Percentiles rank a stretch among this genome's conserved stretches.
Evolutionary conservation across 2,797 vertebrate species (phyloP).

Genomic region (Enteromius treurensis): DNA sequence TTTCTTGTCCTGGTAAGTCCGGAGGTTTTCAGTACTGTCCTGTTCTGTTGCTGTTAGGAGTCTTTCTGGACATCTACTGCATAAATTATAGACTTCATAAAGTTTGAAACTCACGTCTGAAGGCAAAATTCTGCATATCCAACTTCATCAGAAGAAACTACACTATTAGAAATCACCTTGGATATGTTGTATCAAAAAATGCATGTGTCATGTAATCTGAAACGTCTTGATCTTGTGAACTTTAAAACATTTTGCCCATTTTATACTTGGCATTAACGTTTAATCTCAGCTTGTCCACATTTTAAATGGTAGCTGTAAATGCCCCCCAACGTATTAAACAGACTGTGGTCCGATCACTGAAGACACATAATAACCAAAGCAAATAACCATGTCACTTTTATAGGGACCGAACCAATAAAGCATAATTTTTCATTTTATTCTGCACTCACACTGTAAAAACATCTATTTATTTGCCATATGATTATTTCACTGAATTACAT

Average conservation of each 20-base stretch:
- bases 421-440: background rate
- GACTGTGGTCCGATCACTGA: background rate
- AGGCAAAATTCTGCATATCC: slow-evolving; percentile 32
- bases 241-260: background rate
- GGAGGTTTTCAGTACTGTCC: slow-evolving; percentile 71
- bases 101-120: background rate
- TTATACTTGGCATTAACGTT: background rate
- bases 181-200: background rate
- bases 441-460: background rate
- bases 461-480: background rate
- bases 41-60: slow-evolving; percentile 62
- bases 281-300: background rate
- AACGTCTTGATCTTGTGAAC: background rate
- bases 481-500: background rate
- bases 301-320: background rate
- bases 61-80: slow-evolving; percentile 38
- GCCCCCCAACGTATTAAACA: background rate
- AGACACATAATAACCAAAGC: background rate
- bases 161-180: background rate
- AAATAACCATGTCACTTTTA: background rate
- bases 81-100: slow-evolving; percentile 4
- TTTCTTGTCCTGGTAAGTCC: slow-evolving; percentile 78
- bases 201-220: background rate
- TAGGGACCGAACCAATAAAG: background rate
- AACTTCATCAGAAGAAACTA: background rate